Conservation (phyloP, 2,113 vertebrate species). For the Pheucticus melanocephalus region DNA sequence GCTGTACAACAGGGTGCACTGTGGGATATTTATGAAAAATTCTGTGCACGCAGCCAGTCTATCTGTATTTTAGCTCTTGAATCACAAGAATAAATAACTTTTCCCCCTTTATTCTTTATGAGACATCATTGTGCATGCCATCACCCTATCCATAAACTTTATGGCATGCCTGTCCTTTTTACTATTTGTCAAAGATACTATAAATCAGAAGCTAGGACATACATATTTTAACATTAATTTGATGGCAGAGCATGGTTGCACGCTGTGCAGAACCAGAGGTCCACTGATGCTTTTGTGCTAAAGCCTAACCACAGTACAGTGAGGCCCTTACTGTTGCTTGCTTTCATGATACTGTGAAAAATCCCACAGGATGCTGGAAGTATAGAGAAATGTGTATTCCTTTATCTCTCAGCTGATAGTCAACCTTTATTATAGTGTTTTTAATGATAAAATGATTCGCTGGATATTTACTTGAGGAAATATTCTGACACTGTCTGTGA, state of each 20-base stretch:
- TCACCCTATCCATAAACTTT: slow-evolving; percentile 62
- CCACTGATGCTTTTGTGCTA: background rate
- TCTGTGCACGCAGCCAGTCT: slow-evolving; percentile 63
- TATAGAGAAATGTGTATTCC: background rate
- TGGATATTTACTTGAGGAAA: background rate
- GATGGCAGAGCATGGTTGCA: background rate
- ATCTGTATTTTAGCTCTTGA: slow-evolving; percentile 59
- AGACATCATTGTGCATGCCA: slow-evolving; percentile 55
- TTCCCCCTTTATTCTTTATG: slow-evolving; percentile 48
- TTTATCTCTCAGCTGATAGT: background rate
- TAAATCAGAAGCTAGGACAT: slow-evolving; percentile 53
- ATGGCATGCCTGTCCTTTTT: slow-evolving; percentile 48
- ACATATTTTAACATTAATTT: slow-evolving; percentile 56
- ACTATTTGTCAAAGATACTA: slow-evolving; percentile 32
- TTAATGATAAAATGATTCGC: background rate
- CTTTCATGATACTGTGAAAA: background rate
- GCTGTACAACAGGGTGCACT: slow-evolving; percentile 67
- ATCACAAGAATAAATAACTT: slow-evolving; percentile 56
- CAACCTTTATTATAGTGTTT: background rate
- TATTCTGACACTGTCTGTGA: background rate
- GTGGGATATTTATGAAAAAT: slow-evolving; percentile 73
- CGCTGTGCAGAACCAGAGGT: background rate
- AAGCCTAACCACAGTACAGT: background rate
- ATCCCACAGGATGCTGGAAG: background rate
- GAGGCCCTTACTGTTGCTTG: background rate